Conservation (phyloP, 2,113 vertebrate species). For the Astatoreochromis straeleni region DNA sequence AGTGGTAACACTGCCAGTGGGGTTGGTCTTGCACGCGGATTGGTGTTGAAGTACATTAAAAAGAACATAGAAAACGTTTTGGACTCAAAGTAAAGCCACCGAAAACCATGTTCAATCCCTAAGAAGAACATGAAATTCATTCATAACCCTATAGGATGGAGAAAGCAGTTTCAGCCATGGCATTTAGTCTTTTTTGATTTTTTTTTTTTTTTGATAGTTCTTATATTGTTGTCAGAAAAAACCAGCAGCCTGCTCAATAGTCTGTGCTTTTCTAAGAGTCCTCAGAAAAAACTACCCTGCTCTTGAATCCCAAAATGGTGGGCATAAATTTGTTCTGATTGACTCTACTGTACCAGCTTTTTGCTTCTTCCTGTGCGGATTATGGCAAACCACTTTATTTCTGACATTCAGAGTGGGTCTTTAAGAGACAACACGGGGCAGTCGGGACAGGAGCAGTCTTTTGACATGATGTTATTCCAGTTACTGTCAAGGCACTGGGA, state of each 20-base stretch:
- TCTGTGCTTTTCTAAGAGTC: slow-evolving; percentile 2
- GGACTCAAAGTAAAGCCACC: slow-evolving; percentile 37
- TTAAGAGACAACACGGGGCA: background rate
- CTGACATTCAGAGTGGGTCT: slow-evolving; percentile 20
- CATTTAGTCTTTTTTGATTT: background rate
- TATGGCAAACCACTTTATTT: slow-evolving; percentile 33
- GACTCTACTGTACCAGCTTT: slow-evolving; percentile 21
- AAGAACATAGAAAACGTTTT: slow-evolving; percentile 44
- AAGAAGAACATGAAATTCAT: slow-evolving; percentile 39
- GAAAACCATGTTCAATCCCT: slow-evolving; percentile 26
- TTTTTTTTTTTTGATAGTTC: background rate
- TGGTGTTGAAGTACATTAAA: slow-evolving; percentile 52
- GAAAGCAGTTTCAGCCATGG: slow-evolving; percentile 4
- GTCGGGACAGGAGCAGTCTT: background rate
- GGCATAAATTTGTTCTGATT: slow-evolving; percentile 41
- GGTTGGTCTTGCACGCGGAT: slow-evolving; percentile 43
- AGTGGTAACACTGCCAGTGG: slow-evolving; percentile 53
- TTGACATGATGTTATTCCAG: slow-evolving; percentile 10
- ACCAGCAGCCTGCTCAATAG: slow-evolving; percentile 5
- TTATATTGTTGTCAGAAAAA: background rate
- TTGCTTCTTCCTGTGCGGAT: slow-evolving; percentile 36
- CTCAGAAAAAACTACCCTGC: slow-evolving; percentile 27
- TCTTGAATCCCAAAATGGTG: slow-evolving; percentile 18
- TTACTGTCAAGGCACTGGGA: slow-evolving; percentile 1
- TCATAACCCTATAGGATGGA: slow-evolving; percentile 26